Base-by-base conservation (phyloP, 2,888 invertebrate species). In the Gryllus longicercus region DNA sequence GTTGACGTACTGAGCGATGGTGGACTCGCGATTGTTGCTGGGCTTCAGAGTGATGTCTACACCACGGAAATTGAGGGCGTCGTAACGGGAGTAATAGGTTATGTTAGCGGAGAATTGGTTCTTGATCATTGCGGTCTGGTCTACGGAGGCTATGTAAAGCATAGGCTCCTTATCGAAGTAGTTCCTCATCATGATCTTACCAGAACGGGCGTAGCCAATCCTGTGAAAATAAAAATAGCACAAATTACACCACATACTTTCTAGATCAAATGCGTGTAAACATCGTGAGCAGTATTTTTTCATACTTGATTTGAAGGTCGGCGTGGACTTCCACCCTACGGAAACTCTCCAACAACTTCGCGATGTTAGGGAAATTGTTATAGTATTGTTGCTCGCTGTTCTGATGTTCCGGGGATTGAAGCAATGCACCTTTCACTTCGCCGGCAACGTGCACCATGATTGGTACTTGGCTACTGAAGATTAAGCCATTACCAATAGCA, bases 321-420 rank as follows among this genome's bases (percentile, higher is more conserved):
- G 38, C 8, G 8, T 5, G 38, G 8, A 38, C 38, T 38, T 38
- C 38, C 38, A 38, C 38, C 38, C 5, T 38, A 38, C 38, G 38
- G 38, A 38, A 38, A 38, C 38, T 38, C 5, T 8, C 1, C 38
- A 38, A 38, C 38, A 38, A 8, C 38, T 38, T 5, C 38, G 38
- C 38, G n/a, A 63, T 63, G 63, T 63, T 63, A 63, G 63, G 63
- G 63, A 63, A 63, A n/a, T 63, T 63, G 63, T 63, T n/a, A 63
- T n/a, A 8, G 38, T 5, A 38, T 38, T 38, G 38, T 38, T 38
- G 38, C 8, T 8, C 8, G 8, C 4, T 38, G 38, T 38, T 1
- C 38, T 25, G 25, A 2, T 25, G 25, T 25, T 25, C 25, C 25
- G 5, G 38, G 1, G 38, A 38, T 38, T 38, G 38, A 8, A 38